Evolutionary conservation across 1,140 invertebrate genomes (phyloP).

Genomic region (Mizuhopecten yessoensis): DNA sequence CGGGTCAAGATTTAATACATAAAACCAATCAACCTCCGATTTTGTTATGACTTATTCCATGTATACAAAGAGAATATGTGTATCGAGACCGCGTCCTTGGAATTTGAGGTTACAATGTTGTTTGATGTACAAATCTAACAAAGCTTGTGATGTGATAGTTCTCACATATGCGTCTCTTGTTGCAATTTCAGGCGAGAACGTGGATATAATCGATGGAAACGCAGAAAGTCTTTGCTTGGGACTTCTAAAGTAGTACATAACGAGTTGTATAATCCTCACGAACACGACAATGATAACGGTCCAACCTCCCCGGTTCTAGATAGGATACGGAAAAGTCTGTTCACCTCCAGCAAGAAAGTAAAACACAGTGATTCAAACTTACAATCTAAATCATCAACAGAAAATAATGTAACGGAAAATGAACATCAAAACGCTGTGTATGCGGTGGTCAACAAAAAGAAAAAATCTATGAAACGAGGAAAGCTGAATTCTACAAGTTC

Average conservation of each 20-base stretch:
- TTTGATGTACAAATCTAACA: no score
- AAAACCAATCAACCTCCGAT: no score
- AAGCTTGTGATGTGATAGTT: no score
- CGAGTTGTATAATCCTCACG: neutral
- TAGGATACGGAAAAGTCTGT: neutral
- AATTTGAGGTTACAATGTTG: no score
- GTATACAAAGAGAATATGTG: no score
- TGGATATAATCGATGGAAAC: neutral
- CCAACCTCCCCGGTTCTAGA: neutral
- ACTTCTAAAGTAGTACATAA: constrained; percentile 8
- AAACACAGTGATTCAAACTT: neutral
- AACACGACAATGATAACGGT: neutral
- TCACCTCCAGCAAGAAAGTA: neutral
- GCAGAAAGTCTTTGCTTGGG: neutral
- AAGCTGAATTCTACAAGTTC: neutral
- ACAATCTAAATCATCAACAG: neutral
- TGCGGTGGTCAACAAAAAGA: neutral
- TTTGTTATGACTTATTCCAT: no score
- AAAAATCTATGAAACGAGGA: neutral
- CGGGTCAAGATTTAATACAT: no score
- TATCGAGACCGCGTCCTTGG: no score
- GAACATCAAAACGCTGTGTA: neutral
- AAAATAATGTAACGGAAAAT: neutral
- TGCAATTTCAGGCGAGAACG: neutral
- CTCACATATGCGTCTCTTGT: no score